These are phyloP conservation scores for Cantharis rustica DNA, from an alignment of 2,888 invertebrate genomes.

Conservation along the genomic window DNA sequence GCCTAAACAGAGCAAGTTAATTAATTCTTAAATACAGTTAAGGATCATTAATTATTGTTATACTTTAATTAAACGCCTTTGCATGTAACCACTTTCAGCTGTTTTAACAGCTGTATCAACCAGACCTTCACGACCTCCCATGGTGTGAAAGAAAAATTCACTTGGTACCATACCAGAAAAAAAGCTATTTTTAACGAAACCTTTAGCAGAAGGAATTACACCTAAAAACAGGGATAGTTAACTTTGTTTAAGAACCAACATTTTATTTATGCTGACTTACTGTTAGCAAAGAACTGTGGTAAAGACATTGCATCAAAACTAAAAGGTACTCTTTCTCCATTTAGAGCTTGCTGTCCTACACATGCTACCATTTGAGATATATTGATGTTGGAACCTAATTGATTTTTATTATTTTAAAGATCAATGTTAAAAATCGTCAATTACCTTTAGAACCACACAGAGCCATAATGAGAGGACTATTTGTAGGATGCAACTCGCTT, in stretches of 20 bases:
- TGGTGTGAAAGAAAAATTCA: conserved; percentile 99
- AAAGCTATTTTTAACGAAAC: conserved; percentile 97
- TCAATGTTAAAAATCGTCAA: background rate
- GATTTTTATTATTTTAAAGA: background rate
- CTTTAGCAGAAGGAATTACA: conserved; percentile 94
- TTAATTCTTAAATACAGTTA: background rate
- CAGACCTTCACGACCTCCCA: conserved; percentile 96
- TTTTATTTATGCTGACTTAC: conserved; percentile 59
- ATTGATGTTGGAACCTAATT: conserved; percentile 92
- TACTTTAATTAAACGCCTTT: conserved; percentile 88
- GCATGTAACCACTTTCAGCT: conserved; percentile 99
- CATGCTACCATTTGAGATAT: conserved; percentile 99
- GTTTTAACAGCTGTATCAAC: conserved; percentile 99
- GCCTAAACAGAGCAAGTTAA: conserved; percentile 56
- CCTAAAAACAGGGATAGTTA: conserved; percentile 57
- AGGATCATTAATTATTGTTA: background rate
- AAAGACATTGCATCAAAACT: conserved; percentile 94
- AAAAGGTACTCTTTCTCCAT: conserved; percentile 95
- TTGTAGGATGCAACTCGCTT: conserved; percentile 85
- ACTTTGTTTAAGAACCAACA: background rate
- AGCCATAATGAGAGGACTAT: conserved; percentile 97
- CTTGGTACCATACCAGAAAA: conserved; percentile 96
- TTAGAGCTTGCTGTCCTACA: conserved; percentile 98
- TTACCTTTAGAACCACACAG: conserved; percentile 95
- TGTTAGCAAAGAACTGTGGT: conserved; percentile 91